These are phyloP conservation scores for Spodoptera litura DNA, from an alignment of 1,140 invertebrate genomes.

Conservation along the genomic window DNA sequence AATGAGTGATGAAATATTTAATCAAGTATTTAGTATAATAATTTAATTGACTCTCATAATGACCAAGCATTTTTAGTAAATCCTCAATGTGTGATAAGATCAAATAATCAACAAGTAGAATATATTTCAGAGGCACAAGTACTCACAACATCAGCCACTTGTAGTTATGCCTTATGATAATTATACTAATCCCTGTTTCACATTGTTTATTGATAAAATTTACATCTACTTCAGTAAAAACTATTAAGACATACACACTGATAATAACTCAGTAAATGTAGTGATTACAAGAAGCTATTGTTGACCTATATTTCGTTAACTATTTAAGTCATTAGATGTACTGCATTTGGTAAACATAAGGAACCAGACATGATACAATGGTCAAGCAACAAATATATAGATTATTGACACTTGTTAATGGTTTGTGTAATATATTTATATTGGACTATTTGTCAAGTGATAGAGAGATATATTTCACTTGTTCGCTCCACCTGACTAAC, in stretches of 20 bases:
- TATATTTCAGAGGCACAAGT: constrained; percentile 17
- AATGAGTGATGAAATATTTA: too few relatives aligned
- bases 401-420: background rate
- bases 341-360: constrained; percentile 4
- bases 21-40: too few relatives aligned
- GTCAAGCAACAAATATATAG: constrained; percentile 9
- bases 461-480: background rate
- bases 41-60: constrained; percentile 25
- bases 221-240: background rate
- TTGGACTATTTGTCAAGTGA: constrained; percentile 22
- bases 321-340: constrained; percentile 13
- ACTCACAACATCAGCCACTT: constrained; percentile 18
- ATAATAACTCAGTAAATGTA: background rate
- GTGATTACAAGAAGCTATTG: background rate
- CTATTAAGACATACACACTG: background rate
- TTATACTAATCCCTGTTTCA: constrained; percentile 22
- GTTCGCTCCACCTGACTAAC: background rate
- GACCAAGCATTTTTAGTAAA: constrained; percentile 15
- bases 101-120: constrained; percentile 3
- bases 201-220: constrained; percentile 3
- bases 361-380: constrained; percentile 2
- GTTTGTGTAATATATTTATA: background rate
- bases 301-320: constrained; percentile 3
- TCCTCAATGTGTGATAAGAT: constrained; percentile 21
- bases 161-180: constrained; percentile 8